A percentile compares a stretch with the other conserved stretches of the same genome.
Evolutionary conservation across 2,888 invertebrate species (phyloP).

Genomic region (Stenolophus ochropezus): DNA sequence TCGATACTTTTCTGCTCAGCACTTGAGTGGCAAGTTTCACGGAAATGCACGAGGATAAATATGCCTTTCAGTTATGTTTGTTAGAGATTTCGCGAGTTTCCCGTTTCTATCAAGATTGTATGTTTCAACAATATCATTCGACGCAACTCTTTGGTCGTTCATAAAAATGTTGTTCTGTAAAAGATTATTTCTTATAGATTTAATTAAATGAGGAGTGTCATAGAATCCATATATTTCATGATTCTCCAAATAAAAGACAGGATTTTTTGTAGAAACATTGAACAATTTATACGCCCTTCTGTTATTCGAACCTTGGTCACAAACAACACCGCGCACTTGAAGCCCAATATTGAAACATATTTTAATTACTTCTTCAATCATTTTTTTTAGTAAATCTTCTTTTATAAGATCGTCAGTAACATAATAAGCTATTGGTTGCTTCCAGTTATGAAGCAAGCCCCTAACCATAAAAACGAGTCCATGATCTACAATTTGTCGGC

Average conservation of each 20-base stretch:
- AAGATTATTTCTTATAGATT: slow-evolving; percentile 61
- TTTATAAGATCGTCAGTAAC: slow-evolving; percentile 57
- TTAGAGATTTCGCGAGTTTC: neutral
- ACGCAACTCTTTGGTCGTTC: slow-evolving; percentile 53
- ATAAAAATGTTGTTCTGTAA: slow-evolving; percentile 51
- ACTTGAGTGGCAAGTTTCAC: slow-evolving; percentile 4
- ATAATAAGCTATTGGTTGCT: slow-evolving; percentile 62
- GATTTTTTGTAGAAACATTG: slow-evolving; percentile 45
- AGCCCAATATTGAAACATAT: slow-evolving; percentile 54
- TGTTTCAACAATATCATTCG: slow-evolving; percentile 48
- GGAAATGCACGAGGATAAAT: neutral
- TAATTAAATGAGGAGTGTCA: slow-evolving; percentile 63
- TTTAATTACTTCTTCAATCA: slow-evolving; percentile 53
- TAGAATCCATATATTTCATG: slow-evolving; percentile 61
- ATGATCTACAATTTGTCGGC: neutral
- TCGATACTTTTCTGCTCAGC: neutral
- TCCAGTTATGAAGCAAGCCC: slow-evolving; percentile 62
- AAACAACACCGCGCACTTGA: slow-evolving; percentile 56
- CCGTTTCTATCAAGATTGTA: neutral
- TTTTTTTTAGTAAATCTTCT: slow-evolving; percentile 36
- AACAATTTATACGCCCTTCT: slow-evolving; percentile 56
- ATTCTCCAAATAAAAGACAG: slow-evolving; percentile 37
- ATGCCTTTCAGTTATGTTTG: neutral
- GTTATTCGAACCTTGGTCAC: slow-evolving; percentile 64
- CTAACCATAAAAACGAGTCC: slow-evolving; percentile 59